phyloP scores from a whole-genome alignment of 2,888 invertebrate genomes.

The Romanomermis culicivorax region DNA sequence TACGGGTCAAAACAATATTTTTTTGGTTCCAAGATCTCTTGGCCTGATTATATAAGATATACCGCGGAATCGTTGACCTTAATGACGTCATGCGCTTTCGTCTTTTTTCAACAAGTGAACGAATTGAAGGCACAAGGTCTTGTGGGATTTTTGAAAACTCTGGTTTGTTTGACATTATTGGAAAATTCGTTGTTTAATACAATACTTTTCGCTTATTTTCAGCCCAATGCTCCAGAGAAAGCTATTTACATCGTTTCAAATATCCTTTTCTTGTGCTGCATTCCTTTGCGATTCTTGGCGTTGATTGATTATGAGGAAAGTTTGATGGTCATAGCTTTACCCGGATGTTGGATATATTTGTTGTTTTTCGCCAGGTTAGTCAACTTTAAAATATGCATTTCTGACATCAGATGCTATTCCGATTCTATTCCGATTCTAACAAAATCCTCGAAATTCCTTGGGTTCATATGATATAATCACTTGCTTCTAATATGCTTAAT shows the following conservation, averaged over 20 bases:
- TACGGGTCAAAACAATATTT: constrained; percentile 19
- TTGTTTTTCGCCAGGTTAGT: constrained; percentile 94
- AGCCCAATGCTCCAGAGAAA: constrained; percentile 1
- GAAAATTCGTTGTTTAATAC: no score
- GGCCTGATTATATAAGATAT: constrained; percentile 37
- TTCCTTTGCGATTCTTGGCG: constrained; percentile 3
- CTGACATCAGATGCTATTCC: no score
- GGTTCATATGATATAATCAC: no score
- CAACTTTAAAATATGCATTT: background rate
- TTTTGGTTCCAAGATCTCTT: background rate
- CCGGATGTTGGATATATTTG: constrained; percentile 85
- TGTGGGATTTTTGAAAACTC: constrained; percentile 64
- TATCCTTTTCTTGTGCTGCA: constrained; percentile 14
- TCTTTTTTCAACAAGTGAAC: constrained; percentile 72
- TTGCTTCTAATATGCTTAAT: no score
- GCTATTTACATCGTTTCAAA: background rate
- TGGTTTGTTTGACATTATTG: constrained; percentile 51
- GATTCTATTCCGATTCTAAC: no score
- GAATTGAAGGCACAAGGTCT: constrained; percentile 85
- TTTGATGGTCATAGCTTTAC: constrained; percentile 68
- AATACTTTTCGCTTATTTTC: no score
- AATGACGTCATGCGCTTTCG: constrained; percentile 60
- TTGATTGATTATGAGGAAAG: constrained; percentile 57
- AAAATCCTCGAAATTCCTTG: no score
- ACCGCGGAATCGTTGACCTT: constrained; percentile 65